Conservation (phyloP, 2,113 vertebrate species). For the Tetrao urogallus region DNA sequence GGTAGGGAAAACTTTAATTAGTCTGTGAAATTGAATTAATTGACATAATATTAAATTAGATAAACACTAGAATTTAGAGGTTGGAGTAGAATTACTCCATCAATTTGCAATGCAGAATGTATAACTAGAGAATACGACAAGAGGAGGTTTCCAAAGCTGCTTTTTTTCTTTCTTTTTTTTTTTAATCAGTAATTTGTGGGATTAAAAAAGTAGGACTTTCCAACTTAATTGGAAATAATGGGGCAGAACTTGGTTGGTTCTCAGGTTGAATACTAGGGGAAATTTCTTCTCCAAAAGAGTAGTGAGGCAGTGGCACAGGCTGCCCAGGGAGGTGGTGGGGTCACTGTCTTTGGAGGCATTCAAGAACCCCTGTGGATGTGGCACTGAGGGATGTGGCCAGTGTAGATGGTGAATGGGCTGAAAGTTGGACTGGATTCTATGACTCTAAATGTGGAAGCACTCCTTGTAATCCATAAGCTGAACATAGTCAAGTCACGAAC, state of each 20-base stretch:
- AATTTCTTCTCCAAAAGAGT: too few relatives aligned
- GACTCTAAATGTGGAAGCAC: neutral
- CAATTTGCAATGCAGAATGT: neutral
- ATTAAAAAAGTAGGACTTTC: neutral
- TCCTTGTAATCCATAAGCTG: constrained; percentile 1
- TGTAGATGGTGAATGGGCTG: too few relatives aligned
- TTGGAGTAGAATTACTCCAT: neutral
- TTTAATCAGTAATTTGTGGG: neutral
- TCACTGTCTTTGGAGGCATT: too few relatives aligned
- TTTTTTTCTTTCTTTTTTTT: neutral
- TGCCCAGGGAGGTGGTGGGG: too few relatives aligned
- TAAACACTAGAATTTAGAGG: neutral
- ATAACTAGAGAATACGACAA: neutral
- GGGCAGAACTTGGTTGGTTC: too few relatives aligned
- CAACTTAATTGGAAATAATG: neutral
- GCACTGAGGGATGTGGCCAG: too few relatives aligned
- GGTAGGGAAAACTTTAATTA: neutral
- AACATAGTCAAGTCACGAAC: neutral
- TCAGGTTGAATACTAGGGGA: too few relatives aligned
- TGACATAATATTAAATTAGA: neutral
- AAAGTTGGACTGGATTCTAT: too few relatives aligned
- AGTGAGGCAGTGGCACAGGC: too few relatives aligned
- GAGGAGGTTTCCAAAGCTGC: neutral
- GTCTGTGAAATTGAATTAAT: neutral
- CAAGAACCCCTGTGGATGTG: too few relatives aligned